phyloP scores from a whole-genome alignment of 23 tunicate species.

The Styela clava region DNA sequence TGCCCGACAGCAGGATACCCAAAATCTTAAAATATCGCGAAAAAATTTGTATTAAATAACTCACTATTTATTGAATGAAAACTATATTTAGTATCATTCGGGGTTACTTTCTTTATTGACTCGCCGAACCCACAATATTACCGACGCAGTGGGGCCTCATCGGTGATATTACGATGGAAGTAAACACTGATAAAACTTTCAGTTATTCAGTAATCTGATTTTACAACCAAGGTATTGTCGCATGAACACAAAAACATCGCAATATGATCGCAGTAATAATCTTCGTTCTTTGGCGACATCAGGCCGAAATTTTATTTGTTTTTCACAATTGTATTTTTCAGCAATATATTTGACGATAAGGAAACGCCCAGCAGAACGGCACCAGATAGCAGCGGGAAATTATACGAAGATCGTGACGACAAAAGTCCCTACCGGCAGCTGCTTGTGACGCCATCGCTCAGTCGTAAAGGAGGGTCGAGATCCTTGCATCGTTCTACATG shows the following conservation, averaged over 20 bases:
- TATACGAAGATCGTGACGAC: background rate
- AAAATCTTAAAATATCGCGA: too few species aligned
- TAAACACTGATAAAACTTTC: background rate
- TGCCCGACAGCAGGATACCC: too few species aligned
- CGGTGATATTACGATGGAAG: background rate
- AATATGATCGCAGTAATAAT: background rate
- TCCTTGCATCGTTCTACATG: background rate
- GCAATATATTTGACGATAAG: background rate
- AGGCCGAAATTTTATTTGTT: background rate
- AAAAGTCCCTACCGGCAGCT: background rate
- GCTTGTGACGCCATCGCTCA: background rate
- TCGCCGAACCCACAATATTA: background rate
- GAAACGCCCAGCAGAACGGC: background rate
- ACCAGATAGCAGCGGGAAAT: background rate
- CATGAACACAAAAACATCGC: background rate
- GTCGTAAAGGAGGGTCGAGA: background rate
- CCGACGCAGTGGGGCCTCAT: background rate
- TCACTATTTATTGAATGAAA: too few species aligned
- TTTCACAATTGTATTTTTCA: background rate
- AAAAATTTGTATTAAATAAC: too few species aligned
- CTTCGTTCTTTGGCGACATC: background rate
- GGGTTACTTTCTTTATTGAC: background rate
- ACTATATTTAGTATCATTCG: background rate
- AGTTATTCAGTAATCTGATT: background rate
- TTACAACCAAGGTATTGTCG: background rate